These are phyloP conservation scores for Rhynchomys soricoides DNA, from an alignment of 2,113 vertebrate species.

Conservation along the genomic window DNA sequence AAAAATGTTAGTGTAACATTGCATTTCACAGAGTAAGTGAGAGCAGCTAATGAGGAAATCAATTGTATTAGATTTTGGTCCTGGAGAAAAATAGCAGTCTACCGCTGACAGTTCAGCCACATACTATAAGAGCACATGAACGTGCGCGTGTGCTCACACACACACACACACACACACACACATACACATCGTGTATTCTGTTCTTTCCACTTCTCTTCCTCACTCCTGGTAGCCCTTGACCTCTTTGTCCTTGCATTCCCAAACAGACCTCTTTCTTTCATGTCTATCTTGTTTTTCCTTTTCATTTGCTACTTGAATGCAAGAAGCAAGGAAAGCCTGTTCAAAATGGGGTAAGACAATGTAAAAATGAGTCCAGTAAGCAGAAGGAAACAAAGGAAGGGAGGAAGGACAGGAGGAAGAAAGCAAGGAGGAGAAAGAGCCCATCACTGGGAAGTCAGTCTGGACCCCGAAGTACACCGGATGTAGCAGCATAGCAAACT, in stretches of 20 bases:
- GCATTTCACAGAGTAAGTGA: conserved; percentile 10
- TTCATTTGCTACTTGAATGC: not conserved
- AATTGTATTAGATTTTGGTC: conserved; percentile 6
- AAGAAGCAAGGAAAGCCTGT: not conserved
- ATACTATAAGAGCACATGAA: too few species aligned
- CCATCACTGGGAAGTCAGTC: not conserved
- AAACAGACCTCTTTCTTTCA: not conserved
- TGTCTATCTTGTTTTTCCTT: not conserved
- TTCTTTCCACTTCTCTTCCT: not conserved
- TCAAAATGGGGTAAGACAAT: not conserved
- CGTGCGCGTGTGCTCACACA: too few species aligned
- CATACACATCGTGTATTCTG: not conserved
- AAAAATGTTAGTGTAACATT: conserved; percentile 43
- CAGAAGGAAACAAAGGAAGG: not conserved
- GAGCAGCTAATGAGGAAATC: conserved; percentile 33
- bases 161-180: too few species aligned
- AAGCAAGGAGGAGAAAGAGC: not conserved
- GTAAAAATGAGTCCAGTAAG: not conserved
- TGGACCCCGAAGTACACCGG: not conserved
- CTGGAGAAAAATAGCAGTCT: not conserved
- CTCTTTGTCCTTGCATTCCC: not conserved
- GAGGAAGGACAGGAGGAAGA: not conserved
- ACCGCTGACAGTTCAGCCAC: not conserved
- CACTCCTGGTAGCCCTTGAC: too few species aligned
- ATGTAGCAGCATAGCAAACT: not conserved